Evolutionary conservation across 2,888 invertebrate genomes (phyloP).

Genomic region (Phoenoteleia sp.): DNA sequence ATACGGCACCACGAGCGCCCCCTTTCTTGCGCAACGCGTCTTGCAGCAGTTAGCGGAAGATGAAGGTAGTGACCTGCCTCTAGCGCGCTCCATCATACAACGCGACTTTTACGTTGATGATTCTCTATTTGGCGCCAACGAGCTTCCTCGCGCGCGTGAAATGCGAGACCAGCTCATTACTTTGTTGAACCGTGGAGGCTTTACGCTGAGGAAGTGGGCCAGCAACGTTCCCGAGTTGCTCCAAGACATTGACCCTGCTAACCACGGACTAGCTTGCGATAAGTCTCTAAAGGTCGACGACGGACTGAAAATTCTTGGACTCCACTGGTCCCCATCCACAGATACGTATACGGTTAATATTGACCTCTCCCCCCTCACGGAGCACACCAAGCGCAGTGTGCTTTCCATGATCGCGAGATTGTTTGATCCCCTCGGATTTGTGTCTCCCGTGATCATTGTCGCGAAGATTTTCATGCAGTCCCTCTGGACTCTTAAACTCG

Average conservation of each 20-base stretch:
- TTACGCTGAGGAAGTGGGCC: background rate
- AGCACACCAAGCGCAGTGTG: background rate
- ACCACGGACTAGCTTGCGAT: background rate
- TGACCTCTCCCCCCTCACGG: background rate
- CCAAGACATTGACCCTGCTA: background rate
- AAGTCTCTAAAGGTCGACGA: background rate
- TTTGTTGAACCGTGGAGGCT: background rate
- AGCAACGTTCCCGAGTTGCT: background rate
- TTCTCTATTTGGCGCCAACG: background rate
- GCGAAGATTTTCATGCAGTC: constrained; percentile 16
- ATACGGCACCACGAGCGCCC: too few relatives aligned
- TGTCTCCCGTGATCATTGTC: background rate
- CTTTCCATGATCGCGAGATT: background rate
- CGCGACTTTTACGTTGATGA: constrained; percentile 1
- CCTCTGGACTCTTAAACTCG: background rate
- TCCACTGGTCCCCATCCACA: background rate
- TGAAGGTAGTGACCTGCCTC: background rate
- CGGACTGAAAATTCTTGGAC: background rate
- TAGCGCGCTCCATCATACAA: background rate
- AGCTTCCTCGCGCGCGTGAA: too few relatives aligned
- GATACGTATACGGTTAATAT: background rate
- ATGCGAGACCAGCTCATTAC: background rate
- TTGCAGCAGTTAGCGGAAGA: background rate
- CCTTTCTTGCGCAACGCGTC: too few relatives aligned
- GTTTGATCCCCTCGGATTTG: constrained; percentile 1